These are phyloP conservation scores for Euleptes europaea DNA, from an alignment of 2,113 vertebrate species.

Conservation along the genomic window DNA sequence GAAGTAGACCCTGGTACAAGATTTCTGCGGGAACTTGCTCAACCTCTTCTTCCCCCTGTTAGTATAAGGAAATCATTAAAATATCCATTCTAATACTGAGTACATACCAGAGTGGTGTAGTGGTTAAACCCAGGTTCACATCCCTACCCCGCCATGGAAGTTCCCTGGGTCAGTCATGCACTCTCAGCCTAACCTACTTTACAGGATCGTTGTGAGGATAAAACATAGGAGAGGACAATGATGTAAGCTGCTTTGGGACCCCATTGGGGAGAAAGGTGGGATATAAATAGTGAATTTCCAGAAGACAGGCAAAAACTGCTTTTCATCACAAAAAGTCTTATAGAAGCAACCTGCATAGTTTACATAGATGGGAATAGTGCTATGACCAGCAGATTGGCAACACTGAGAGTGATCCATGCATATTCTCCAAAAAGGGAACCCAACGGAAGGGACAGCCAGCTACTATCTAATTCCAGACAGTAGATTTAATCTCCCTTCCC, in stretches of 20 bases:
- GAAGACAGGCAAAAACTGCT: neutral
- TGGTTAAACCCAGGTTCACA: too few species aligned
- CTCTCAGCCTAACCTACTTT: too few species aligned
- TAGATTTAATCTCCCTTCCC: neutral
- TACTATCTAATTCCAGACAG: neutral
- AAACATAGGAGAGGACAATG: too few species aligned
- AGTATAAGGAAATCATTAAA: constrained; percentile 31
- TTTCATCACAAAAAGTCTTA: too few species aligned
- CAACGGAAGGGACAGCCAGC: neutral
- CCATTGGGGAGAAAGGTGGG: too few species aligned
- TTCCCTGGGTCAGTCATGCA: too few species aligned
- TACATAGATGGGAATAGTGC: too few species aligned
- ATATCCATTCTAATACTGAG: neutral
- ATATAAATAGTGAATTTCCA: too few species aligned
- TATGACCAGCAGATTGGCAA: neutral
- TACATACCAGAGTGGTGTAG: neutral
- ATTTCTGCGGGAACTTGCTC: constrained; percentile 91
- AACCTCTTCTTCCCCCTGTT: constrained; percentile 94
- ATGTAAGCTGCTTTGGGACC: too few species aligned
- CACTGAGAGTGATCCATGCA: neutral
- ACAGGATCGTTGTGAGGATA: too few species aligned
- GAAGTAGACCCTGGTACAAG: constrained; percentile 95
- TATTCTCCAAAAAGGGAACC: neutral
- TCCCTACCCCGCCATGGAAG: too few species aligned
- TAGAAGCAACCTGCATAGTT: too few species aligned